phyloP scores from a whole-genome alignment of 2,797 vertebrate genomes.

The Enteromius mattozi region DNA sequence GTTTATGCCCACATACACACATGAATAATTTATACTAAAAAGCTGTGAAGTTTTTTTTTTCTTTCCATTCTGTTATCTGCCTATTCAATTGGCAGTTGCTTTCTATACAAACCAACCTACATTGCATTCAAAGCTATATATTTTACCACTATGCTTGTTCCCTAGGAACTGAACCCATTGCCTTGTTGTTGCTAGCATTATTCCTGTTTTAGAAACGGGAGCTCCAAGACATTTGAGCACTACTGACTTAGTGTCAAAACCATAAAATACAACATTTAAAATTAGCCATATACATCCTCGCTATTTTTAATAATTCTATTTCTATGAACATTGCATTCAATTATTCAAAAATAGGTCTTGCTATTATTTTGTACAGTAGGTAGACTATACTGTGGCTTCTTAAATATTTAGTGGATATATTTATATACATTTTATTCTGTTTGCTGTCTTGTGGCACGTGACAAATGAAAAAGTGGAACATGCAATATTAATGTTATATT shows the following conservation, averaged over 20 bases:
- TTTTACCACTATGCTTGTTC: background rate
- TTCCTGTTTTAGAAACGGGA: background rate
- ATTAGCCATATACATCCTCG: background rate
- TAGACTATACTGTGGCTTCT: background rate
- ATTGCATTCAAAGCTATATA: background rate
- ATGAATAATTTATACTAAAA: conserved; percentile 20
- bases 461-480: background rate
- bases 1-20: background rate
- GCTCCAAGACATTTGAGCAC: background rate
- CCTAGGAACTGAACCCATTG: background rate
- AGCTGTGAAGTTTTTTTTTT: background rate
- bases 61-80: background rate
- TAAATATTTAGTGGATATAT: background rate
- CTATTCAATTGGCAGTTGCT: background rate
- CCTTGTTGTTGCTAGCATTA: background rate
- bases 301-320: background rate
- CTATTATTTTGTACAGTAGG: background rate
- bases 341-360: background rate
- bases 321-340: background rate
- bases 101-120: background rate
- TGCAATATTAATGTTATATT: background rate
- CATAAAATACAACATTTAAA: background rate
- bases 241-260: background rate
- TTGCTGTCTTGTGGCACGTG: background rate
- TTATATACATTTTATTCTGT: background rate